These are phyloP conservation scores for Hemicordylus capensis DNA, from an alignment of 2,113 vertebrate genomes.

Conservation along the genomic window DNA sequence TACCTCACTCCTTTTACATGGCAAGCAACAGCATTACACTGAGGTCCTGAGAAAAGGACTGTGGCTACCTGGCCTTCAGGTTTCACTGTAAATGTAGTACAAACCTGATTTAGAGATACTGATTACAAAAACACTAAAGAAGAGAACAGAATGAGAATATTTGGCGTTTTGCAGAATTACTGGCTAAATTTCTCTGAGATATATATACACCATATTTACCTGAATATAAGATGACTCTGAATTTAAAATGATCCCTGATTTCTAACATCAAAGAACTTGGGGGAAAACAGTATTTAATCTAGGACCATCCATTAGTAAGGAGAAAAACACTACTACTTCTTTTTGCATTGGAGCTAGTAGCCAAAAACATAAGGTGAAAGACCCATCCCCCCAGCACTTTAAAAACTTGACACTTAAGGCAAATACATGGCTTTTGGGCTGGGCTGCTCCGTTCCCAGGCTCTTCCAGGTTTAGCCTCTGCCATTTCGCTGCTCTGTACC, in stretches of 20 bases:
- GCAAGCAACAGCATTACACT: background rate
- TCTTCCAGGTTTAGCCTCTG: too few relatives aligned
- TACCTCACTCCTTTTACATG: background rate
- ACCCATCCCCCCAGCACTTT: background rate
- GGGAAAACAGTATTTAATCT: too few relatives aligned
- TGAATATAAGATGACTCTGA: too few relatives aligned
- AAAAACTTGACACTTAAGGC: background rate
- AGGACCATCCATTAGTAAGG: background rate
- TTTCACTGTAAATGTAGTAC: background rate
- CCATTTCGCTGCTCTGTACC: background rate
- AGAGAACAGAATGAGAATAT: background rate
- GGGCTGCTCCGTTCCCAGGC: too few relatives aligned
- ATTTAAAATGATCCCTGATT: too few relatives aligned
- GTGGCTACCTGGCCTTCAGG: background rate
- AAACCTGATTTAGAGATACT: background rate
- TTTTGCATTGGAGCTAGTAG: background rate
- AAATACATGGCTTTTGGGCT: background rate
- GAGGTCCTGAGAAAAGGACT: background rate
- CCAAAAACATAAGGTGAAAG: background rate
- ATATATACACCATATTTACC: too few relatives aligned
- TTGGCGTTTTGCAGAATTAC: background rate
- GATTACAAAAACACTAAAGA: background rate
- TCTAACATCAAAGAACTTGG: too few relatives aligned
- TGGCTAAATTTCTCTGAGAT: background rate
- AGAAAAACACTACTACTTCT: background rate